Percentiles rank a stretch among this genome's conserved stretches.
These are phyloP conservation scores for Drosophila monieri DNA, from an alignment of 2,888 invertebrate genomes.

Conservation along the genomic window DNA sequence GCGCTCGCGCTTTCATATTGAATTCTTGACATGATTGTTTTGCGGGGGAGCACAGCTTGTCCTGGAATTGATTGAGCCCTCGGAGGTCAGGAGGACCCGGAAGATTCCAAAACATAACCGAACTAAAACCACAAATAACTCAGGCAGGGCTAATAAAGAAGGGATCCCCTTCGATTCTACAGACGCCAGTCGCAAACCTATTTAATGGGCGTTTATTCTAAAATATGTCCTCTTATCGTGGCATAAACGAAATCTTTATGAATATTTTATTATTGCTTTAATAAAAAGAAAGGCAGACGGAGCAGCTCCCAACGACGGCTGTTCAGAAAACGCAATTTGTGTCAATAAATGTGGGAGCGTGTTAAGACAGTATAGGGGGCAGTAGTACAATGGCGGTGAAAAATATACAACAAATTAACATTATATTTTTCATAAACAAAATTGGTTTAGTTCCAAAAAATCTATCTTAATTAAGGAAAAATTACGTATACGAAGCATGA, in stretches of 20 bases:
- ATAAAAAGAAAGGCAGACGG: conserved; percentile 51
- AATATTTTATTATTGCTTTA: conserved; percentile 79
- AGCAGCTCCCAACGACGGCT: conserved; percentile 29
- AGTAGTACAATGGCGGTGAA: conserved; percentile 29
- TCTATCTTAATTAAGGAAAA: too few species aligned
- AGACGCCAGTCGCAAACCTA: conserved; percentile 12
- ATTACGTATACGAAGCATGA: too few species aligned
- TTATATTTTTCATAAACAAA: too few species aligned
- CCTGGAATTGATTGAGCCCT: conserved; percentile 39
- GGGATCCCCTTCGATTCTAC: conserved; percentile 19
- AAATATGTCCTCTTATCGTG: conserved; percentile 52
- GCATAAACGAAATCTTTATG: conserved; percentile 75
- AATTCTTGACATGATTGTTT: conserved; percentile 78
- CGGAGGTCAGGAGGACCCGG: neutral
- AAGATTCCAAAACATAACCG: neutral
- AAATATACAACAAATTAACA: too few species aligned
- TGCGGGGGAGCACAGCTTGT: conserved; percentile 64
- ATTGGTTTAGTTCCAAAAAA: too few species aligned
- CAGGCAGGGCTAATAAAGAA: conserved; percentile 50
- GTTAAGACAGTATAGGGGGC: conserved; percentile 26
- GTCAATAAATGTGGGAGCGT: conserved; percentile 71
- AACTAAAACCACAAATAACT: conserved; percentile 40
- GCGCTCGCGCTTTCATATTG: conserved; percentile 72
- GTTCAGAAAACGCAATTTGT: conserved; percentile 75
- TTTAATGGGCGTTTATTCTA: conserved; percentile 57